phyloP scores from a whole-genome alignment of 2,113 vertebrate genomes.

The Mesocricetus auratus region DNA sequence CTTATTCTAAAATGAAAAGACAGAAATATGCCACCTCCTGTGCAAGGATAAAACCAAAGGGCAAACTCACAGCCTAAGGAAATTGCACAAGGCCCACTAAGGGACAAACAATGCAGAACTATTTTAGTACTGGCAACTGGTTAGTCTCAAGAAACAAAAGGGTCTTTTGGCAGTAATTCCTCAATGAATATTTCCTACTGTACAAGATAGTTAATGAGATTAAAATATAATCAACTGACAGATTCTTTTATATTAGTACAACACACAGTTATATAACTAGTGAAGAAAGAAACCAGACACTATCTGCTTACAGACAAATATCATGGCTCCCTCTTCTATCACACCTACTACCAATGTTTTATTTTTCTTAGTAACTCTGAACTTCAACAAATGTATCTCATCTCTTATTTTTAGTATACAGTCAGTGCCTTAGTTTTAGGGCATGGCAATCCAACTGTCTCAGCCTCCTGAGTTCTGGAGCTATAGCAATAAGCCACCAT shows the following conservation, averaged over 20 bases:
- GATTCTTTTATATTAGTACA: background rate
- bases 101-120: background rate
- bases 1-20: slow-evolving; percentile 68
- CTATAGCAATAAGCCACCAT: background rate
- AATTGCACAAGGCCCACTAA: background rate
- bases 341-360: background rate
- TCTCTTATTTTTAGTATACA: background rate
- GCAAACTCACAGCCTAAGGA: slow-evolving; percentile 68
- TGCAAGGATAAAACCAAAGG: slow-evolving; percentile 70
- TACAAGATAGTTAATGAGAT: background rate
- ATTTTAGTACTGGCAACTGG: background rate
- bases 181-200: background rate
- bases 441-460: background rate
- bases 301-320: background rate
- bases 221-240: background rate
- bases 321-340: background rate
- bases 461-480: background rate
- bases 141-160: background rate
- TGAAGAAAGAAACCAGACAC: background rate
- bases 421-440: background rate
- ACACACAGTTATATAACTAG: background rate
- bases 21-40: slow-evolving; percentile 52
- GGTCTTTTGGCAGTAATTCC: background rate
- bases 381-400: background rate
- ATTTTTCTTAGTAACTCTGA: background rate